A percentile compares a stretch with the other conserved stretches of the same genome.
Conservation (phyloP, 2,797 vertebrate genomes). For the Miopithecus talapoin region DNA sequence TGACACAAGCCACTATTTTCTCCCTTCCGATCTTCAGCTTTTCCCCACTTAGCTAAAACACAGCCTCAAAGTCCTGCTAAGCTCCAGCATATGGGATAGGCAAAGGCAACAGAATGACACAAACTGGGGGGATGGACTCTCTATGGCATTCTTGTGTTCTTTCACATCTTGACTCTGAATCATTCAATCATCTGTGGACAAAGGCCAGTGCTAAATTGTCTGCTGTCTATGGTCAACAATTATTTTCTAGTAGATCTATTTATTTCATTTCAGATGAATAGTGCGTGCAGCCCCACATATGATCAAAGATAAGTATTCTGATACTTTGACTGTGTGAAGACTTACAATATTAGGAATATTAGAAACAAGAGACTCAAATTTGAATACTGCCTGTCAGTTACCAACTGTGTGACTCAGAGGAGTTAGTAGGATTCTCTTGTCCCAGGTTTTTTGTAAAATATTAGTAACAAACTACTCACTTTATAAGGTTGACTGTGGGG, state of each 20-base stretch:
- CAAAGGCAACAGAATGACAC: not conserved
- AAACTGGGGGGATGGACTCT: not conserved
- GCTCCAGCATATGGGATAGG: too few species aligned
- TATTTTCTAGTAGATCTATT: not conserved
- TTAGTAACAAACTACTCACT: not conserved
- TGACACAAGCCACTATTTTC: not conserved
- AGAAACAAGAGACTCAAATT: not conserved
- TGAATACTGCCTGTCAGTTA: not conserved
- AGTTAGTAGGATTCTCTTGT: not conserved
- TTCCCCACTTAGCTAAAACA: not conserved
- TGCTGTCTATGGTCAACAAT: not conserved
- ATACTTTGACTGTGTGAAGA: not conserved
- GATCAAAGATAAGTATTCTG: not conserved
- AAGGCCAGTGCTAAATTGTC: not conserved
- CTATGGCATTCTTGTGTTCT: not conserved
- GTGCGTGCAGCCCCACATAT: not conserved
- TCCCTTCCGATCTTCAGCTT: not conserved
- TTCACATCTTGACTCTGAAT: not conserved
- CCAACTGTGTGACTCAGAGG: not conserved
- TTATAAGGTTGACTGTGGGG: not conserved
- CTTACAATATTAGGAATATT: not conserved
- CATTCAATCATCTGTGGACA: not conserved
- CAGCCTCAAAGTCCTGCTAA: not conserved
- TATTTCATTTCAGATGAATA: not conserved
- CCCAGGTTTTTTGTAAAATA: not conserved